A percentile compares a stretch with the other conserved stretches of the same genome.
Conservation (phyloP, 2,888 invertebrate species). For the Synergus japonicus region DNA sequence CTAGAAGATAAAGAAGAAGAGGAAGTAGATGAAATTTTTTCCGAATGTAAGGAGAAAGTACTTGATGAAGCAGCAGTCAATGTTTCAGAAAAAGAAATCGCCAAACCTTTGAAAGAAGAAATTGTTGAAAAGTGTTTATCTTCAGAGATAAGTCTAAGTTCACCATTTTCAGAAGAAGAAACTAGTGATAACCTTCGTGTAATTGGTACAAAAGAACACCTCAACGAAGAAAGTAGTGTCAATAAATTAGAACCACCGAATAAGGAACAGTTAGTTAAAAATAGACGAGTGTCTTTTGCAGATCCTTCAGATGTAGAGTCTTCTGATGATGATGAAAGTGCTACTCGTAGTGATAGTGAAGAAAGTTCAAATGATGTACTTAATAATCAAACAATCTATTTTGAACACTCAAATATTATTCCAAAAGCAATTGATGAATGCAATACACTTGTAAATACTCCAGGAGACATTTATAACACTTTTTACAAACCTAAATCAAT, state of each 20-base stretch:
- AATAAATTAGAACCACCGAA: not conserved
- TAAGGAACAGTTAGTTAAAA: constrained; percentile 18
- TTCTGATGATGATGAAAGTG: constrained; percentile 37
- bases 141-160: not conserved
- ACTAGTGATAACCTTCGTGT: not conserved
- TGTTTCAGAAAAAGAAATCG: constrained; percentile 53
- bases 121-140: constrained; percentile 32
- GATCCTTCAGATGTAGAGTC: constrained; percentile 46
- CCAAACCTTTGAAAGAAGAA: constrained; percentile 54
- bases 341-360: constrained; percentile 47
- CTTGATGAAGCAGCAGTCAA: constrained; percentile 52
- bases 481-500: constrained; percentile 70
- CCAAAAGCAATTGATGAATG: constrained; percentile 43
- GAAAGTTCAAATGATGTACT: not conserved
- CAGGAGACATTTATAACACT: constrained; percentile 68
- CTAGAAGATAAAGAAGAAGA: constrained; percentile 48
- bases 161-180: constrained; percentile 39
- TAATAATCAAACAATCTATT: constrained; percentile 66
- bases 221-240: constrained; percentile 17
- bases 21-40: constrained; percentile 57
- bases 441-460: constrained; percentile 60
- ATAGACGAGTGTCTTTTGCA: constrained; percentile 60
- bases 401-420: constrained; percentile 63
- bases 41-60: constrained; percentile 56
- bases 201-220: not conserved